Conservation (phyloP, 2,113 vertebrate genomes). For the Myxocyprinus asiaticus region DNA sequence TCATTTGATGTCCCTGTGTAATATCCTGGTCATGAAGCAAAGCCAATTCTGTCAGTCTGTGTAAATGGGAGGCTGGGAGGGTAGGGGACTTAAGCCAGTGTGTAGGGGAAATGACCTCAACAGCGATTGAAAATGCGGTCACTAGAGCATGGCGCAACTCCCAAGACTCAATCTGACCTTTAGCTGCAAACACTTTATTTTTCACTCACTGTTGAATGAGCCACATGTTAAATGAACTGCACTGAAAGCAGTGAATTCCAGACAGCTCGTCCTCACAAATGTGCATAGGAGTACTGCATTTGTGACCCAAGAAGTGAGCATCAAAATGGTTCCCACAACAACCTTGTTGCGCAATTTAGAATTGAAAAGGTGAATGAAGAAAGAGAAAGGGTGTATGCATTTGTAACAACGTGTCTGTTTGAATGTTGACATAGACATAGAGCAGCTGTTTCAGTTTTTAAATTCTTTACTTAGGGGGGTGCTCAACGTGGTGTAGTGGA, state of each 20-base stretch:
- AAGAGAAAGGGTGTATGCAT: not conserved
- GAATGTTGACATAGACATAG: no score
- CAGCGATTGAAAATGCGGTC: slow-evolving; percentile 46
- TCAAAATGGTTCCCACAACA: slow-evolving; percentile 58
- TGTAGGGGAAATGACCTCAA: slow-evolving; percentile 48
- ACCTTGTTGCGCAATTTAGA: slow-evolving; percentile 51
- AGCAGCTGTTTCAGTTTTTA: no score
- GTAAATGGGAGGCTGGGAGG: slow-evolving; percentile 3
- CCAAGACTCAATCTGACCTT: slow-evolving; percentile 56
- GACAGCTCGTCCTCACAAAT: slow-evolving; percentile 39
- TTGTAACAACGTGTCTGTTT: no score
- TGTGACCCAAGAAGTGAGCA: slow-evolving; percentile 50
- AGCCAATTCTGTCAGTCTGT: not conserved
- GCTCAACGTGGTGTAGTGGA: no score
- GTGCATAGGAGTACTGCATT: slow-evolving; percentile 47
- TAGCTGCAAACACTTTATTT: slow-evolving; percentile 15
- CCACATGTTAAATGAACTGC: slow-evolving; percentile 58
- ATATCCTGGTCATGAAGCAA: no score
- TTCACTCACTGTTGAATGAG: slow-evolving; percentile 23
- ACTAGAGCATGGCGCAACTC: slow-evolving; percentile 56
- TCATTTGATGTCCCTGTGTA: no score
- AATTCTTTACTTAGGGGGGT: no score
- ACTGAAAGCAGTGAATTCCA: slow-evolving; percentile 64
- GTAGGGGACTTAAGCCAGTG: not conserved
- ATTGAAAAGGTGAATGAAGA: slow-evolving; percentile 38